phyloP scores from a whole-genome alignment of 1,140 invertebrate species.

The Tetramorium alpestre region DNA sequence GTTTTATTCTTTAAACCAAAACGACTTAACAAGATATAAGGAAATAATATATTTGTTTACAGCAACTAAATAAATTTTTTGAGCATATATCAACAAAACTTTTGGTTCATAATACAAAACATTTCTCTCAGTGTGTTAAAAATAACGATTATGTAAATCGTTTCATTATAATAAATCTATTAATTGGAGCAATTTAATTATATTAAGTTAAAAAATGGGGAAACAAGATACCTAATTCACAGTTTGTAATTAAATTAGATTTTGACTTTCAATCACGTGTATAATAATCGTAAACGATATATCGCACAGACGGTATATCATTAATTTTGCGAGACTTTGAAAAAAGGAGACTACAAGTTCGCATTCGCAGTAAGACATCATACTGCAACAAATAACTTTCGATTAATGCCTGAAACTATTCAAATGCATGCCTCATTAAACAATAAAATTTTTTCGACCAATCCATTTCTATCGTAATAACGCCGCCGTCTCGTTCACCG shows the following conservation, averaged over 20 bases:
- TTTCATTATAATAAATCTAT: background rate
- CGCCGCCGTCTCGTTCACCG: background rate
- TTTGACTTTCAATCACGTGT: background rate
- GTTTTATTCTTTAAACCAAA: too few species aligned
- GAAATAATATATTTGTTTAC: too few species aligned
- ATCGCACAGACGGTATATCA: background rate
- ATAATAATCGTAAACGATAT: background rate
- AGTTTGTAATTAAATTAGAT: background rate
- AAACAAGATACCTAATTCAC: background rate
- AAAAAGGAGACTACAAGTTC: background rate
- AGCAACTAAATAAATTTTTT: too few species aligned
- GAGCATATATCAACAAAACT: too few species aligned
- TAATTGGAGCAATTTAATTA: background rate
- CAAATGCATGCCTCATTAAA: background rate
- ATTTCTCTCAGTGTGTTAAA: background rate
- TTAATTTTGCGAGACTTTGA: background rate
- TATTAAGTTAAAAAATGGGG: background rate
- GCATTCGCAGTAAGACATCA: background rate
- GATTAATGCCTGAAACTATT: background rate
- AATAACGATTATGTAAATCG: background rate
- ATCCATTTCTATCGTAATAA: slow-evolving; percentile 42
- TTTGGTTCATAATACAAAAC: too few species aligned
- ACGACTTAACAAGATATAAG: too few species aligned
- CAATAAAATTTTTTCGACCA: slow-evolving; percentile 14
- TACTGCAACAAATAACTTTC: background rate